Percentiles rank a stretch among this genome's conserved stretches.
Evolutionary conservation across 2,797 vertebrate genomes (phyloP).

Genomic region (Caiman crocodilus): DNA sequence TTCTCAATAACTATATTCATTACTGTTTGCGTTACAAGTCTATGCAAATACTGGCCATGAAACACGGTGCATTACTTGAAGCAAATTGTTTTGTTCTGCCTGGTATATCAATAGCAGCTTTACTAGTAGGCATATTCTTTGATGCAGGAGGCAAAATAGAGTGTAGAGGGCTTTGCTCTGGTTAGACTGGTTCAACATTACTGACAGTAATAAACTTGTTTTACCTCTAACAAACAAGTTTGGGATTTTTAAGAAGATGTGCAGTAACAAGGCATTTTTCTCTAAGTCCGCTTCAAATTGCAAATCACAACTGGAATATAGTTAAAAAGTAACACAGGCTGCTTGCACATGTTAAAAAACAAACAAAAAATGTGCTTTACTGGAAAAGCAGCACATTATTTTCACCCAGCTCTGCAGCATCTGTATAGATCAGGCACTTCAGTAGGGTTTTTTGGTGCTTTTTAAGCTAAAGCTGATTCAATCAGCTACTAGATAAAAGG

Average conservation of each 20-base stretch:
- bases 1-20: neutral
- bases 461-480: no score
- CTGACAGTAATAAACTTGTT: neutral
- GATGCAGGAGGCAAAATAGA: neutral
- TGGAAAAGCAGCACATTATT: no score
- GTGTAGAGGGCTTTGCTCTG: neutral
- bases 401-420: no score
- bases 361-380: no score
- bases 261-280: neutral
- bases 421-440: no score
- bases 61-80: neutral
- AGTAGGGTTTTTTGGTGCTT: no score
- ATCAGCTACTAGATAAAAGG: no score
- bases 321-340: no score
- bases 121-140: neutral
- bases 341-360: no score
- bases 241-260: neutral
- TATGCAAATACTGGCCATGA: neutral
- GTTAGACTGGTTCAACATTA: neutral
- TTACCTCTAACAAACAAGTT: neutral
- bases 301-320: no score
- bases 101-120: neutral
- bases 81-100: neutral
- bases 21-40: neutral
- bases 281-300: neutral